Base-by-base conservation (phyloP, 1,140 invertebrate genomes). In the Zophobas morio region DNA sequence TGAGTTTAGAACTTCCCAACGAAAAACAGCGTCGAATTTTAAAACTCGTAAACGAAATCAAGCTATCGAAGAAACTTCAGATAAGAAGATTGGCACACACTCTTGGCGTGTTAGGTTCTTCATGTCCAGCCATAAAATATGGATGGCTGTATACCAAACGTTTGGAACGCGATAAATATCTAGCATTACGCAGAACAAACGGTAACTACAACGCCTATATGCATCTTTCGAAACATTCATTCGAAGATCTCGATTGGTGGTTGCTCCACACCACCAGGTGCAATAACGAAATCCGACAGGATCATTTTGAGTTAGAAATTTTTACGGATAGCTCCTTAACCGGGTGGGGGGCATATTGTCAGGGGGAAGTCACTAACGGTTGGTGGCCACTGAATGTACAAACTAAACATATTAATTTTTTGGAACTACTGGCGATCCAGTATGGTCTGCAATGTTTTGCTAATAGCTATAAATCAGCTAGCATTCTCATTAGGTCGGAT, bases 241-340 rank as follows among this genome's bases (percentile, higher is more conserved):
- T n/a, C n/a, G n/a, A n/a, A n/a, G n/a, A n/a, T n/a, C 4, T 66
- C 36, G 3, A 33, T 5, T 66, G 60, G 60, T 66, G 60, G 60
- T 4, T 2, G n/a, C n/a, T 4, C 3, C 4, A 40, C 36, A 66
- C 36, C 40, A n/a, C 40, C 20, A 40, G 37, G 20, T 56, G n/a
- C n/a, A 2, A 3, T 56, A 56, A 56, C 53, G 2, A 2, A 4
- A 4, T 56, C n/a, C 4, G 37, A 34, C 34, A 33, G 37, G n/a
- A 35, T 35, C 4, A 66, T 33, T 35, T 36, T 40, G 3, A n/a
- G 33, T 40, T 35, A 36, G 34, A 40, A 84, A n/a, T 84, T 63
- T 84, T 82, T 75, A 79, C 82, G 1, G 82, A 85, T 54, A 79
- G 82, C 1, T 85, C 82, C n/a, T 6, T 47, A 2, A 76, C 81